Conservation (phyloP, 2,113 vertebrate species). For the Mus pahari region DNA sequence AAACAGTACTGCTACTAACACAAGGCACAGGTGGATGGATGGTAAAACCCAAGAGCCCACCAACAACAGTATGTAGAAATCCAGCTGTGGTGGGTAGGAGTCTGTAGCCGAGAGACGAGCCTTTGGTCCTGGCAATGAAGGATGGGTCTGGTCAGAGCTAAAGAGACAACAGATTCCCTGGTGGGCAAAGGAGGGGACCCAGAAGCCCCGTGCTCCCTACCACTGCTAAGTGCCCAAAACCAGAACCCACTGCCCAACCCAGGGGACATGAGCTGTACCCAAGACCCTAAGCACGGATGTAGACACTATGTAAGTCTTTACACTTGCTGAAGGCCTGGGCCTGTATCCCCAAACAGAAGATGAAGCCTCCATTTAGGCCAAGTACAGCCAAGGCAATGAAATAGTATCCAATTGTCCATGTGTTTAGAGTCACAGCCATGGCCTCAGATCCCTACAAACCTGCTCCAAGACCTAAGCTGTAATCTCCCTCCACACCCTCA, state of each 20-base stretch:
- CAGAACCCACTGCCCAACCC: background rate
- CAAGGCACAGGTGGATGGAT: background rate
- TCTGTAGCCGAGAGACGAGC: background rate
- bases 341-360: background rate
- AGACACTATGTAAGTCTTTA: accelerated
- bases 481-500: background rate
- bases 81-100: conserved; percentile 28
- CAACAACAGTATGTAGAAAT: conserved; percentile 55
- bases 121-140: conserved; percentile 37
- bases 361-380: background rate
- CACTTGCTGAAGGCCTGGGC: background rate
- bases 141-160: conserved; percentile 42
- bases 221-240: background rate
- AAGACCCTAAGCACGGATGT: accelerated
- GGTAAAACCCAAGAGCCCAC: background rate
- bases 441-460: background rate
- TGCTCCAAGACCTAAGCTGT: background rate
- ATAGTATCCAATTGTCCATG: accelerated
- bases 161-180: background rate
- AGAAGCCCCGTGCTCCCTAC: background rate
- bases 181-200: conserved; percentile 26
- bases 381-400: background rate
- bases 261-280: background rate
- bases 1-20: background rate
- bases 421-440: background rate